A percentile compares a stretch with the other conserved stretches of the same genome.
phyloP scores from a whole-genome alignment of 2,797 vertebrate genomes.

The Lacerta viridis region DNA sequence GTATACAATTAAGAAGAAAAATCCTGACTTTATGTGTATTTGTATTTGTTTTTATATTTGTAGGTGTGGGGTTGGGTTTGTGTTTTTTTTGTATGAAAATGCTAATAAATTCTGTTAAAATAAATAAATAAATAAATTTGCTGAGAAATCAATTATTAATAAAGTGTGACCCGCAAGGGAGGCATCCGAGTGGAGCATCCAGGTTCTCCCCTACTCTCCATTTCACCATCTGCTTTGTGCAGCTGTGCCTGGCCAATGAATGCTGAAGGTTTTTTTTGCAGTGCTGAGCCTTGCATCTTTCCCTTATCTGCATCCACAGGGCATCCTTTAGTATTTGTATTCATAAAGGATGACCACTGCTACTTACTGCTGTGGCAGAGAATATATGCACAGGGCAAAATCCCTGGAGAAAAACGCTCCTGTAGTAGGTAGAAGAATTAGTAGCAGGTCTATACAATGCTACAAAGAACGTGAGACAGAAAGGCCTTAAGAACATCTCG shows the following conservation, averaged over 20 bases:
- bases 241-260: background rate
- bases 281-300: background rate
- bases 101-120: too few species aligned
- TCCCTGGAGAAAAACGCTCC: background rate
- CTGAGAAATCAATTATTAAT: background rate
- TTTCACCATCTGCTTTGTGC: background rate
- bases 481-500: background rate
- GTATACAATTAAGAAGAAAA: too few species aligned
- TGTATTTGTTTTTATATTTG: too few species aligned
- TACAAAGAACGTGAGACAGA: background rate
- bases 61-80: too few species aligned
- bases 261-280: background rate
- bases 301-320: background rate
- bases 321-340: background rate
- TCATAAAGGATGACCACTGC: constrained; percentile 1
- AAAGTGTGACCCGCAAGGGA: background rate
- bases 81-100: too few species aligned
- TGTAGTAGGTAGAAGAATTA: background rate
- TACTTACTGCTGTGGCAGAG: background rate
- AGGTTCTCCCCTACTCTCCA: background rate
- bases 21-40: too few species aligned
- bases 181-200: background rate
- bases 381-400: rapidly evolving
- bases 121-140: too few species aligned
- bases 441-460: background rate